Percentiles rank a stretch among this genome's conserved stretches.
Conservation (phyloP, 2,888 invertebrate genomes). For the Sinopyrophorus schimmeli region DNA sequence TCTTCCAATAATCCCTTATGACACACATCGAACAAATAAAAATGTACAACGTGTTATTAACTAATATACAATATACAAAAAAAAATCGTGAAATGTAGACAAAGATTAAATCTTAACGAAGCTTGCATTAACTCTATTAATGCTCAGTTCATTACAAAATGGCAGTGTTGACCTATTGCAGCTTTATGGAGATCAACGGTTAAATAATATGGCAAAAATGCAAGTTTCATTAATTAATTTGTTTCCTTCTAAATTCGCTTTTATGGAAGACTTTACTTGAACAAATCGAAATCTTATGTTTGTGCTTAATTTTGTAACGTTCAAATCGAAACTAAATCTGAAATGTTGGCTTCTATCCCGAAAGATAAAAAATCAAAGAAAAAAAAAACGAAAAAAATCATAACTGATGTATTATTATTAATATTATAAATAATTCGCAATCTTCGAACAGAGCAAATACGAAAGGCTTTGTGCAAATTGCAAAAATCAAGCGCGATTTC, state of each 20-base stretch:
- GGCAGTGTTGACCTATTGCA: constrained; percentile 48
- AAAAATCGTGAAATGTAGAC: constrained; percentile 15
- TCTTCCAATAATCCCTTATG: constrained; percentile 14
- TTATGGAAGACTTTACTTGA: too few species aligned
- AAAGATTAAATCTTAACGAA: constrained; percentile 24
- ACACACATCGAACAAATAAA: constrained; percentile 26
- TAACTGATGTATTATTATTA: too few species aligned
- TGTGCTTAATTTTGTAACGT: too few species aligned
- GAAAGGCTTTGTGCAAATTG: constrained; percentile 16
- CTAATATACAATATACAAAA: constrained; percentile 40
- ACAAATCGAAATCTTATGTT: too few species aligned
- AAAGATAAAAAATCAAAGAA: too few species aligned
- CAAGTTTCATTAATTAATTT: constrained; percentile 38
- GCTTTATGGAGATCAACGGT: constrained; percentile 40
- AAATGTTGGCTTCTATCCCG: too few species aligned
- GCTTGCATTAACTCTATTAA: constrained; percentile 30
- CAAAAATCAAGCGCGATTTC: constrained; percentile 14
- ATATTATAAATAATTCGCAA: too few species aligned
- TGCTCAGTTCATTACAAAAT: constrained; percentile 37
- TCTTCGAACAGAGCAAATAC: too few species aligned
- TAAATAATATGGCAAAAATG: constrained; percentile 27
- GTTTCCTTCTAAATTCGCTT: too few species aligned
- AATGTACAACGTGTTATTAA: constrained; percentile 25
- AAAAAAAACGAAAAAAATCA: too few species aligned
- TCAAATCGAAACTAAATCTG: too few species aligned